These are phyloP conservation scores for Hyphantria cunea DNA, from an alignment of 1,140 invertebrate genomes.

Conservation along the genomic window DNA sequence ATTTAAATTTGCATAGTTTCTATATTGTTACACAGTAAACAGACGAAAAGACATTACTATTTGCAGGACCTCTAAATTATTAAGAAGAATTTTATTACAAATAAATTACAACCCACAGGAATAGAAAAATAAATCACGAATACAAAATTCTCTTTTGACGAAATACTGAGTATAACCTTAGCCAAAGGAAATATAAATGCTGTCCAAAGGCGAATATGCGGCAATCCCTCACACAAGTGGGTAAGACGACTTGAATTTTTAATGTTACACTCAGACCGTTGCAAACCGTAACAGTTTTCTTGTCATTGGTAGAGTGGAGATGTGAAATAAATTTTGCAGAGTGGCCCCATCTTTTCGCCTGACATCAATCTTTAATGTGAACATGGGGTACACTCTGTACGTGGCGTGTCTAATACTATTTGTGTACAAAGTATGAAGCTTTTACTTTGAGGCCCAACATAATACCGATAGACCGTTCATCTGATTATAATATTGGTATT, in stretches of 20 bases:
- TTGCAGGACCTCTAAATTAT: neutral
- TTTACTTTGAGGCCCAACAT: constrained; percentile 38
- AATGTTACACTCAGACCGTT: constrained; percentile 80
- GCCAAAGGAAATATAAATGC: constrained; percentile 80
- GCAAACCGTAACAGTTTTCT: constrained; percentile 82
- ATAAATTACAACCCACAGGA: constrained; percentile 19
- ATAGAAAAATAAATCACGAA: constrained; percentile 36
- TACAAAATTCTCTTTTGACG: constrained; percentile 42
- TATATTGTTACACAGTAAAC: neutral
- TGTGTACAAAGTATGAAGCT: constrained; percentile 53
- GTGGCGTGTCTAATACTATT: constrained; percentile 70
- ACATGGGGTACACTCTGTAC: constrained; percentile 72
- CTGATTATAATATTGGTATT: constrained; percentile 22
- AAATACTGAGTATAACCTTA: constrained; percentile 50
- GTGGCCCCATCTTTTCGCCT: constrained; percentile 81
- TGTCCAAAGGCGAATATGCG: constrained; percentile 77
- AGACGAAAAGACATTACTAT: neutral
- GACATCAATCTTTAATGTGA: constrained; percentile 77
- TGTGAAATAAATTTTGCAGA: constrained; percentile 81
- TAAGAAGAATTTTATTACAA: constrained; percentile 13
- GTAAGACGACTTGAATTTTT: constrained; percentile 80
- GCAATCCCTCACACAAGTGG: constrained; percentile 81
- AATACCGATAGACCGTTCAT: neutral
- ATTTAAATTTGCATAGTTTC: too few relatives aligned
- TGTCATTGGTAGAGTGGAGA: constrained; percentile 78